Base-by-base conservation (phyloP, 2,888 invertebrate genomes). In the Parnassius apollo region DNA sequence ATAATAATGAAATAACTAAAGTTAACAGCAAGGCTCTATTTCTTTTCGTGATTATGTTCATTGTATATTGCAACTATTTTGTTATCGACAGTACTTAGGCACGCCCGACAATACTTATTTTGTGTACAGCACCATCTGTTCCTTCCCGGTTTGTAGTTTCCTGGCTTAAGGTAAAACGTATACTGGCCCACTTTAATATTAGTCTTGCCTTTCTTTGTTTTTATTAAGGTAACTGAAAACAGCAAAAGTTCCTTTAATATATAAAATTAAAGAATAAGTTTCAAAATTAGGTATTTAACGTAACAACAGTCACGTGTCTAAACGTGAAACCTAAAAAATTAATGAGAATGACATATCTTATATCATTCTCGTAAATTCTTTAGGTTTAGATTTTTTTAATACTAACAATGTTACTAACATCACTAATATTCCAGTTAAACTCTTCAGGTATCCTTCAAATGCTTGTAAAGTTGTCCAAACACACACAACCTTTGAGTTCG, bases 31-130 rank as follows among this genome's bases (percentile, higher is more conserved):
- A 46, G n/a, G 4, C 2, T 59, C 70, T 75, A 83, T 77, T 80
- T 85, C 66, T 80, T 85, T 9, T 84, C 82, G 68, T 88, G 88
- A 62, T 86, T 85, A 68, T 88, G 88, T 65, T 80, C 71, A 51
- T 86, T 86, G 61, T 77, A 78, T 52, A 86, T 81, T 7, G 84
- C 83, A 25, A 87, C 75, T 53, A 88, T 87, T 67, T 81, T 80
- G 59, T 86, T 78, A 55, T 86, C 76, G 0, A 81, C 78, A 1
- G 82, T 75, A 22, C 85, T 81, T 10, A 87, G 68, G 25, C 80
- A 78, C 0, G 88, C 88, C 55, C 69, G 79, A 61, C 88, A 88
- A 58, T 87, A 86, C 57, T 78, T 85, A 61, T 88, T 86, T 62
- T 84, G 82, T 0, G 86, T 82, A 51, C 85, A 86, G 50, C 80